phyloP scores from a whole-genome alignment of 1,140 invertebrate genomes.

The Pseudomyrmex pallidus region DNA sequence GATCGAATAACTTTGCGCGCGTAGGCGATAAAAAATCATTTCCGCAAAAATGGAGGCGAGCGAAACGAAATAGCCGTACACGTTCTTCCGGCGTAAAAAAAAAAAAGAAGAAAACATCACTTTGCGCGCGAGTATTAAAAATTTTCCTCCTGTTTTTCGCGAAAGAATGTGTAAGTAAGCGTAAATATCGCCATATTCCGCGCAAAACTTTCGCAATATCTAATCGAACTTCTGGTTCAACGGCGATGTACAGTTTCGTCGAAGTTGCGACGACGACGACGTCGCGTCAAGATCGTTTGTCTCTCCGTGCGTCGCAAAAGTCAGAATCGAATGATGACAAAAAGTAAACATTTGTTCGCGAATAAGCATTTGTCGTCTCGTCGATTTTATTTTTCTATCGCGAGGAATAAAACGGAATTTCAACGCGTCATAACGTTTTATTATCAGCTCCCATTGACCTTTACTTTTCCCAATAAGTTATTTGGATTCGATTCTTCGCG shows the following conservation, averaged over 20 bases:
- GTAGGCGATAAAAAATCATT: slow-evolving; percentile 9
- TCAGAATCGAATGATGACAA: neutral
- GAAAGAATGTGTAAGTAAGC: neutral
- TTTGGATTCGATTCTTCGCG: no score
- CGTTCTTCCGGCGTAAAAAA: neutral
- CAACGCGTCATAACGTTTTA: no score
- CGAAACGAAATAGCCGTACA: neutral
- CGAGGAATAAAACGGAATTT: no score
- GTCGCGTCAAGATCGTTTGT: neutral
- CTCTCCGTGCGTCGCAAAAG: slow-evolving; percentile 4
- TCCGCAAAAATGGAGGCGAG: neutral
- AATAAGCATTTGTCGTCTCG: no score
- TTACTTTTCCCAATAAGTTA: no score
- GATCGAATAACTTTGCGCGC: neutral
- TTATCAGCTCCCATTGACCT: no score
- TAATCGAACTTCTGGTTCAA: neutral
- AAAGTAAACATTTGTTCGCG: no score
- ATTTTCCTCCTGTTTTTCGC: neutral
- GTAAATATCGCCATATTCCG: neutral
- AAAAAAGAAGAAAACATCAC: no score
- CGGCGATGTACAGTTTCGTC: neutral
- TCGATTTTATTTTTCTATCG: no score
- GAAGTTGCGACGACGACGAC: slow-evolving; percentile 8
- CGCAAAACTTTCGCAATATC: slow-evolving; percentile 14
- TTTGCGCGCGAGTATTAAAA: neutral